A percentile compares a stretch with the other conserved stretches of the same genome.
These are phyloP conservation scores for Hydrozoanthus tunicans DNA, from an alignment of 64 coral and sea anemone species.

Conservation along the genomic window DNA sequence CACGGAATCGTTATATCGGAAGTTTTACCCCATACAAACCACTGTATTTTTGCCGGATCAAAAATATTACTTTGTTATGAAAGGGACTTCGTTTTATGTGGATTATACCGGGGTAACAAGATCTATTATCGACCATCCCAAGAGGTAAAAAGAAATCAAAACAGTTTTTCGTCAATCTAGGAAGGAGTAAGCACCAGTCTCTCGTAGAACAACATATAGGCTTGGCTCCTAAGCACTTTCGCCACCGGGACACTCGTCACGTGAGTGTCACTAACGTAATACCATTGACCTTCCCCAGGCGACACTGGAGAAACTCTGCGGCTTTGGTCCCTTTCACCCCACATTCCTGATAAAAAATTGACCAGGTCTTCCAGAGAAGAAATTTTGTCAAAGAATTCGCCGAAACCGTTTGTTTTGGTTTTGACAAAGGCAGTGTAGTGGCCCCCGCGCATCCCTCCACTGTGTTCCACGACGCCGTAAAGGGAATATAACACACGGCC, in stretches of 20 bases:
- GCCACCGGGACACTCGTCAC: constrained; percentile 53
- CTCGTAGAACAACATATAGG: constrained; percentile 96
- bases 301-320: constrained; percentile 32
- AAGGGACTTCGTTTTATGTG: background rate
- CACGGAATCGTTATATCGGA: no score
- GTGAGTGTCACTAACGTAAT: constrained; percentile 89
- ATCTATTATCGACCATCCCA: background rate
- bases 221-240: constrained; percentile 87
- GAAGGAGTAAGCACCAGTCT: constrained; percentile 45
- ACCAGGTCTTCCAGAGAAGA: constrained; percentile 62
- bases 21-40: no score
- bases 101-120: background rate
- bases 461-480: constrained; percentile 85
- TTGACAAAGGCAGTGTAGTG: constrained; percentile 95
- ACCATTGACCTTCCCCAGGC: constrained; percentile 80
- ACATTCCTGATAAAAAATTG: constrained; percentile 68
- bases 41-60: no score
- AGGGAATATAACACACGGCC: constrained; percentile 80
- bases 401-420: constrained; percentile 30
- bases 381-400: constrained; percentile 50
- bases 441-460: constrained; percentile 87
- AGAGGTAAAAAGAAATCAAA: background rate
- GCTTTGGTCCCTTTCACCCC: constrained; percentile 30
- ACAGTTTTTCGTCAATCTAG: background rate
- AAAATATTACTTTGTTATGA: no score